These are phyloP conservation scores for Campaea margaritaria DNA, from an alignment of 2,888 invertebrate genomes.

Conservation along the genomic window DNA sequence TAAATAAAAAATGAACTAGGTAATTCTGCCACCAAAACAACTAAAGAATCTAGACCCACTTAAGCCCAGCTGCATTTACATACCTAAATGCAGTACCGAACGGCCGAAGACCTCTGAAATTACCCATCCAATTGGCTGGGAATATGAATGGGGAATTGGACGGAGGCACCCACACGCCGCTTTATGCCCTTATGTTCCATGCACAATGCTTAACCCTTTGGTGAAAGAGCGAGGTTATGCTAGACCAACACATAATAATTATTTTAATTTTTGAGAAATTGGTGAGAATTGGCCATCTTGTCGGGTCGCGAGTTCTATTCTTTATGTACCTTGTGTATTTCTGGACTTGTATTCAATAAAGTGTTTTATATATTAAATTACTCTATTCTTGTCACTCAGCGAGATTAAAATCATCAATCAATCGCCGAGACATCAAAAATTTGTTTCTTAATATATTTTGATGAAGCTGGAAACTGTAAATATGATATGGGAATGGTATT, in stretches of 20 bases:
- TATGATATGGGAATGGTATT: no score
- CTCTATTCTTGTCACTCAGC: no score
- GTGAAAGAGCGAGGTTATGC: not conserved
- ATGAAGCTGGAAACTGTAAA: no score
- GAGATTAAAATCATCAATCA: no score
- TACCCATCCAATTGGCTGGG: conserved; percentile 75
- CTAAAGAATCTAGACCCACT: conserved; percentile 23
- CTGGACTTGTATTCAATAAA: no score
- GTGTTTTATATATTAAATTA: no score
- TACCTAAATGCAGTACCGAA: conserved; percentile 45
- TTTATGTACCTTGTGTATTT: no score
- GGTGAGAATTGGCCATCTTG: no score
- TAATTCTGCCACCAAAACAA: conserved; percentile 9
- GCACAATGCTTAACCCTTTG: conserved; percentile 57
- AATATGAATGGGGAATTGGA: conserved; percentile 82
- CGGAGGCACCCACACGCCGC: conserved; percentile 64
- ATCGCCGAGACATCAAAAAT: no score
- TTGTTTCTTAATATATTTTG: no score
- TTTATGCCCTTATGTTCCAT: conserved; percentile 65
- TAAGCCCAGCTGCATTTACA: conserved; percentile 28
- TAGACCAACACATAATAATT: not conserved
- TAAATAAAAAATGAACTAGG: not conserved
- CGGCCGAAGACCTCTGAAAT: conserved; percentile 71
- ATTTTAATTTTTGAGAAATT: no score
- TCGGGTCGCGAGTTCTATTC: no score